Evolutionary conservation across 2,113 vertebrate species (phyloP).

Genomic region (Corythaeola cristata): DNA sequence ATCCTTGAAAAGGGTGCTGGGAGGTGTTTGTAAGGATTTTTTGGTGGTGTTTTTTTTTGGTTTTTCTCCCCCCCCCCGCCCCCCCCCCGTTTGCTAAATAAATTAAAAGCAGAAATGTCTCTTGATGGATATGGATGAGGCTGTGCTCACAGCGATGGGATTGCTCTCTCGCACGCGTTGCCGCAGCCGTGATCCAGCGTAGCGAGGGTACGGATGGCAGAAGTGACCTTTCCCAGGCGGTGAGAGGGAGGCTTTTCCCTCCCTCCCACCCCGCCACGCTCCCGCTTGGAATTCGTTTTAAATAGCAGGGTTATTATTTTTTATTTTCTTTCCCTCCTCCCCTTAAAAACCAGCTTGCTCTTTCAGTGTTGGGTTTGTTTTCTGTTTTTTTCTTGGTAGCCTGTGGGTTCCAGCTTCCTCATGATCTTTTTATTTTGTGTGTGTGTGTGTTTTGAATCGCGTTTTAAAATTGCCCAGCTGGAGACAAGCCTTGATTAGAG

Average conservation of each 20-base stretch:
- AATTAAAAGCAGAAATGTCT: constrained; percentile 11
- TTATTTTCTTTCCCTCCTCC: not conserved
- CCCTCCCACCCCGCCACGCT: not conserved
- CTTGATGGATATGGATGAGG: constrained; percentile 29
- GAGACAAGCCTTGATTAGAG: constrained; percentile 42
- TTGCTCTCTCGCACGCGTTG: not conserved
- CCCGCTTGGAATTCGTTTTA: not conserved
- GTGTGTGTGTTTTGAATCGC: constrained; percentile 1
- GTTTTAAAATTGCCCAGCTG: constrained; percentile 47
- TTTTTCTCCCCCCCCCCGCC: fast-evolving
- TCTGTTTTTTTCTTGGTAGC: not conserved
- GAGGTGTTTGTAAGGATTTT: not conserved
- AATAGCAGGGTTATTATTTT: not conserved
- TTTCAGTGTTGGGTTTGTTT: not conserved
- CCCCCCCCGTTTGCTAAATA: not conserved
- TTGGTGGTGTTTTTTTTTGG: too few relatives aligned
- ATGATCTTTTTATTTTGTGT: not conserved
- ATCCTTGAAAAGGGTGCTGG: constrained; percentile 10
- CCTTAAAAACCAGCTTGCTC: not conserved
- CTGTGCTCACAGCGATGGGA: not conserved
- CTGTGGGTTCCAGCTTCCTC: not conserved
- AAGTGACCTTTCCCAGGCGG: constrained; percentile 49
- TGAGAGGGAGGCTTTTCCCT: not conserved
- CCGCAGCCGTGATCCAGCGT: not conserved
- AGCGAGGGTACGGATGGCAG: not conserved